Base-by-base conservation (phyloP, 2,888 invertebrate species). In the Elysia crispata region DNA sequence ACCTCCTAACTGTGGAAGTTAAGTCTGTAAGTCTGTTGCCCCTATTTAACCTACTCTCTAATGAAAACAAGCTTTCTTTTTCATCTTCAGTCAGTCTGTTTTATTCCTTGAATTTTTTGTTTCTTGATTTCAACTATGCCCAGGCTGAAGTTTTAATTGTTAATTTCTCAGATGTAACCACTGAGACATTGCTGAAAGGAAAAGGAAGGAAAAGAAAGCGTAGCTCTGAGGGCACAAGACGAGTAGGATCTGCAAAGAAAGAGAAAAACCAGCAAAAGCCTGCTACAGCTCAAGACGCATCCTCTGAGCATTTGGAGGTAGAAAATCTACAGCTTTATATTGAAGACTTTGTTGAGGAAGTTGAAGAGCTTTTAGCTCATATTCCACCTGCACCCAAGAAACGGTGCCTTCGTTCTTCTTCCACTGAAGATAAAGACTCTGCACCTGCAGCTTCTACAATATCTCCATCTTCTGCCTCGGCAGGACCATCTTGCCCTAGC, bases 351-450 rank as follows among this genome's bases (percentile, higher is more conserved):
- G 66, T 72, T 49, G 81, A 81, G 33, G 49, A 72, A 54, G 60
- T 73, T 50, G 69, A 60, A 5, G 73, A 75, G 6, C 31, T 70
- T 31, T 64, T 72, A 28, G 79, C 81, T 23, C 25, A 72, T 31
- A 75, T 66, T 30, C 66, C 70, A n/a, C 70, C 80, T 11, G 54
- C 75, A 23, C 74, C 80, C 23, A 83, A 81, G 54, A 77, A 80
- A 31, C 81, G 80, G 25, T 81, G 83, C 57, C 60, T 83, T 31
- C 72, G 81, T 13, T 81, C 83, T 33, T 76, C 83, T 30, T 83
- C 83, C 60, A 79, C 77, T 64, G 77, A 81, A 49, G 76, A 82
- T 23, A 80, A 82, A 49, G 84, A 81, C 66, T 41, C 41, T 3
- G 41, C 41, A 41, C 41, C 41, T 41, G 41, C 41, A 41, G 41